Conservation (phyloP, 2,888 invertebrate species). For the Metacarcinus magister region DNA sequence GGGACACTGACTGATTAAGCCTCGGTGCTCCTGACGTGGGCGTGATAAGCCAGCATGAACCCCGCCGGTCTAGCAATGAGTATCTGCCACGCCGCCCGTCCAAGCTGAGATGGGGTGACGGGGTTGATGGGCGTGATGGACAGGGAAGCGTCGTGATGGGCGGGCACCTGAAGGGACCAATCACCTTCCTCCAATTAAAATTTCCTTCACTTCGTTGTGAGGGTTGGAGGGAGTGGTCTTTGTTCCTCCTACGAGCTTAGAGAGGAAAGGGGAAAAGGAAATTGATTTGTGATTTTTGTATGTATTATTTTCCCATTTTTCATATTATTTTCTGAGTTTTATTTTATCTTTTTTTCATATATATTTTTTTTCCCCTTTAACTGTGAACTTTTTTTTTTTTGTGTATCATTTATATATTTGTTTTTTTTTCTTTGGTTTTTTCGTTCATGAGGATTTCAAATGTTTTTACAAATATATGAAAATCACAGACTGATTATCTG, state of each 20-base stretch:
- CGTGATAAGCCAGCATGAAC: not conserved
- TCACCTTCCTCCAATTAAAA: not conserved
- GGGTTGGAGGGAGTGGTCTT: not conserved
- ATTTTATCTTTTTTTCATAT: not conserved
- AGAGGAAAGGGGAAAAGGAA: not conserved
- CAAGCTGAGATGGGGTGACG: not conserved
- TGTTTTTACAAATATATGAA: no score
- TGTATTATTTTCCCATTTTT: not conserved
- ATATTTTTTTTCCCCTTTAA: not conserved
- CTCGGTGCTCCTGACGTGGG: not conserved
- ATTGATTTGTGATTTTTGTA: no score
- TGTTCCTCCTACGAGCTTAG: not conserved
- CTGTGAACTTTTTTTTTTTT: not conserved
- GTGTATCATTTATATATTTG: not conserved
- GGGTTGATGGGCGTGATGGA: not conserved
- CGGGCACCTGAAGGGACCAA: not conserved
- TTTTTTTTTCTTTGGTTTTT: not conserved
- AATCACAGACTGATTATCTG: not conserved
- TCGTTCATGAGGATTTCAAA: not conserved
- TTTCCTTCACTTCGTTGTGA: not conserved
- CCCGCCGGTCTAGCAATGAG: not conserved
- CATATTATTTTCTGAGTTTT: not conserved
- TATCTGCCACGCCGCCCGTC: not conserved
- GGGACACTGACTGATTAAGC: not conserved
- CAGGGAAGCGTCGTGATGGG: not conserved